Evolutionary conservation across 2,113 vertebrate genomes (phyloP).

Genomic region (Falcunculus frontatus): DNA sequence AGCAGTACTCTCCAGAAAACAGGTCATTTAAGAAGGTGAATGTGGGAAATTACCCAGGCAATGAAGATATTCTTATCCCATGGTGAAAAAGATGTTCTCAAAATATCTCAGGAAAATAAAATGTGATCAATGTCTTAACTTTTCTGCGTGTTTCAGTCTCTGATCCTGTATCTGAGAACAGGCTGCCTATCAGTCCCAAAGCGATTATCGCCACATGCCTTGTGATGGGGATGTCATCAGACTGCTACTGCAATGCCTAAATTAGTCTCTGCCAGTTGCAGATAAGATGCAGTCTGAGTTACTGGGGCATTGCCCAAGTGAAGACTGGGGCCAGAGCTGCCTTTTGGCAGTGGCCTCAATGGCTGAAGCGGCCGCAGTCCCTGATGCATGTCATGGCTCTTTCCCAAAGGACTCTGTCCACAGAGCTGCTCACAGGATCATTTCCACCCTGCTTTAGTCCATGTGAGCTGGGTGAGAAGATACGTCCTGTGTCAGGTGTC

Average conservation of each 20-base stretch:
- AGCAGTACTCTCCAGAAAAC: neutral
- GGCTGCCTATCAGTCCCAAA: neutral
- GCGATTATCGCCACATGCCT: neutral
- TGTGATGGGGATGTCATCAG: neutral
- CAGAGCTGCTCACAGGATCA: neutral
- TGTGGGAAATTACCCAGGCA: neutral
- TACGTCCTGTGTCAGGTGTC: neutral
- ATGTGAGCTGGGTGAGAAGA: neutral
- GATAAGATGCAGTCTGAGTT: neutral
- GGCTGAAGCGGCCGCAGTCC: rapidly evolving
- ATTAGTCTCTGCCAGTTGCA: neutral
- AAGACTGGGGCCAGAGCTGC: neutral
- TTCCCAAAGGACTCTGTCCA: neutral
- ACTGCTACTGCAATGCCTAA: neutral
- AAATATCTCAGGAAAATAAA: neutral
- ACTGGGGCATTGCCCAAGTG: neutral
- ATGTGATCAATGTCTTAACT: neutral
- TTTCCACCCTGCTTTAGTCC: neutral
- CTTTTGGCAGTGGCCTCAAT: neutral
- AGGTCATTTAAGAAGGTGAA: neutral
- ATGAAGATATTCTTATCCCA: neutral
- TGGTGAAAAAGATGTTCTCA: neutral
- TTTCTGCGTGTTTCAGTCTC: neutral
- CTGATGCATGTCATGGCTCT: neutral
- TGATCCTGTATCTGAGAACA: neutral